phyloP scores from a whole-genome alignment of 2,113 vertebrate species.

The Tetrax tetrax region DNA sequence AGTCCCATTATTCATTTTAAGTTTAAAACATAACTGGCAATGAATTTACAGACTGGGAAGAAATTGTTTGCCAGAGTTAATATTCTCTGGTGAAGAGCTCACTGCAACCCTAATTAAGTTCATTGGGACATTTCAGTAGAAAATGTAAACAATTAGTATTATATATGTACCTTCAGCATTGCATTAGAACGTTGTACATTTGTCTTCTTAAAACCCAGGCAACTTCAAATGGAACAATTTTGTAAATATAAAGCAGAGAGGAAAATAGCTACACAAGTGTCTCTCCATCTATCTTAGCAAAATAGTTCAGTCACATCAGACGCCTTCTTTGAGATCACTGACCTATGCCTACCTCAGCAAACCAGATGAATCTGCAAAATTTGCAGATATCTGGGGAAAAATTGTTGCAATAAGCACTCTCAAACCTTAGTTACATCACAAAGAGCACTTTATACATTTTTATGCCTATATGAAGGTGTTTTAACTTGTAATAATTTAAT shows the following conservation, averaged over 20 bases:
- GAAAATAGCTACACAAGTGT: neutral
- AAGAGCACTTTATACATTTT: neutral
- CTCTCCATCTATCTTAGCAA: neutral
- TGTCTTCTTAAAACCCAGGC: neutral
- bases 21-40: neutral
- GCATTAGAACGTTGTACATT: neutral
- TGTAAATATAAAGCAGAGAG: constrained; percentile 33
- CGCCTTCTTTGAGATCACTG: neutral
- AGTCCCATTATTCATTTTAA: neutral
- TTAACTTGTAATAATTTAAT: neutral
- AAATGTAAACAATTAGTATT: constrained; percentile 21
- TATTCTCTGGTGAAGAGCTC: constrained; percentile 11
- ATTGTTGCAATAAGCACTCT: neutral
- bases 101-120: constrained; percentile 17
- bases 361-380: neutral
- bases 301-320: neutral
- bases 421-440: neutral
- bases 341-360: constrained; percentile 41
- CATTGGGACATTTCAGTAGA: neutral
- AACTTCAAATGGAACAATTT: constrained; percentile 13
- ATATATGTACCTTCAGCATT: neutral
- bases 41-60: constrained; percentile 4
- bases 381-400: neutral
- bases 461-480: neutral
- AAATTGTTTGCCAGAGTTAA: constrained; percentile 2